A percentile compares a stretch with the other conserved stretches of the same genome.
Conservation (phyloP, 2,797 vertebrate genomes). For the Clarias platycephalus region DNA sequence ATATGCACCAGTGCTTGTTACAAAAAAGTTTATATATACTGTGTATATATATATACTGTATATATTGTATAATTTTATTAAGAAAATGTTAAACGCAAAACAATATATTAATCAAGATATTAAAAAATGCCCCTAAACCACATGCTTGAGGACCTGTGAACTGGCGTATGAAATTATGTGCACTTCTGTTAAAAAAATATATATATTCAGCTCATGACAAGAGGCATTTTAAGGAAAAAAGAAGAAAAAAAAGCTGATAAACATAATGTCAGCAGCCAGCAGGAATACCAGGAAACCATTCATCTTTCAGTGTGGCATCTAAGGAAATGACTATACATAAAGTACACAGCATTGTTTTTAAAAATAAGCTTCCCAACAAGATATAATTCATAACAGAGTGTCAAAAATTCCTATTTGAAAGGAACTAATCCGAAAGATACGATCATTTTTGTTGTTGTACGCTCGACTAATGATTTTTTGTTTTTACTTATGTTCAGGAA, state of each 20-base stretch:
- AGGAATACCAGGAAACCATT: slow-evolving; percentile 13
- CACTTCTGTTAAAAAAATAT: background rate
- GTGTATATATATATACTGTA: too few relatives aligned
- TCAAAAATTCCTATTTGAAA: background rate
- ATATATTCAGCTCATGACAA: background rate
- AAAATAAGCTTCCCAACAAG: background rate
- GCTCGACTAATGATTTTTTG: background rate
- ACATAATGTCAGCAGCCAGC: background rate
- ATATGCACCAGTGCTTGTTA: background rate
- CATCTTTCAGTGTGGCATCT: background rate
- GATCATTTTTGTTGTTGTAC: background rate
- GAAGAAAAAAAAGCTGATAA: background rate
- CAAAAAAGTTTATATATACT: background rate
- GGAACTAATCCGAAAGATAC: background rate
- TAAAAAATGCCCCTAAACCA: background rate
- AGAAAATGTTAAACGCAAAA: background rate
- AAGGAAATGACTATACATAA: background rate
- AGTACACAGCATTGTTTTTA: background rate
- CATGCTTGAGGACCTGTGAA: background rate
- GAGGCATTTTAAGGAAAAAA: background rate
- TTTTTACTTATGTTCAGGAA: background rate
- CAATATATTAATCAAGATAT: too few relatives aligned
- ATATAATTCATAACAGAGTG: background rate
- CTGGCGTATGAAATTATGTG: background rate
- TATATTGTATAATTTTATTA: background rate